phyloP scores from a whole-genome alignment of 2,797 vertebrate species.

The Jordanella pulchra region DNA sequence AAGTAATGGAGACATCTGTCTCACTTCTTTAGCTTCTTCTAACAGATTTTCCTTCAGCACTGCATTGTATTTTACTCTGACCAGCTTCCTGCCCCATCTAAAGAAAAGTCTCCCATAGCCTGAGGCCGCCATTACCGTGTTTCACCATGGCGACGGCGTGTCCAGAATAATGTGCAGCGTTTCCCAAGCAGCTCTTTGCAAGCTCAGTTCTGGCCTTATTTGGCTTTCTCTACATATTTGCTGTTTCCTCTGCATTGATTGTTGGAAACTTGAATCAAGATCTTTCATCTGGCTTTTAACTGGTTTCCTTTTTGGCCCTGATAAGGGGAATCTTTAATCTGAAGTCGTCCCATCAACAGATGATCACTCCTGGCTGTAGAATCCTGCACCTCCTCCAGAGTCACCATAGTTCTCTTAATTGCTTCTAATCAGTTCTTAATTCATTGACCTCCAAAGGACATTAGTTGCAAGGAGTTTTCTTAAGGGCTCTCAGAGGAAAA shows the following conservation, averaged over 20 bases:
- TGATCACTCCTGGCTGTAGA: not conserved
- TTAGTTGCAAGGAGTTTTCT: not conserved
- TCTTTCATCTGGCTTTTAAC: not conserved
- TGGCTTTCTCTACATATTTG: no score
- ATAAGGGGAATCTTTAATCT: no score
- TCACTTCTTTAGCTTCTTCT: no score
- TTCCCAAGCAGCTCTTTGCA: not conserved
- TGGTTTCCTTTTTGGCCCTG: not conserved
- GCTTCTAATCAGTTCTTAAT: not conserved
- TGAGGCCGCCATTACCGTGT: not conserved
- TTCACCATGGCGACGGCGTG: not conserved
- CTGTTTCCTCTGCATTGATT: not conserved
- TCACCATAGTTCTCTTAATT: not conserved
- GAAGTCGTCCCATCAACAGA: no score
- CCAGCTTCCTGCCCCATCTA: not conserved
- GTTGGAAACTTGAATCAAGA: not conserved
- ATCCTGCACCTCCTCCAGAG: not conserved
- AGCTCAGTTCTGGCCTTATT: no score
- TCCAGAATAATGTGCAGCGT: not conserved
- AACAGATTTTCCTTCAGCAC: no score
- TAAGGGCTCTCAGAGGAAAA: not conserved
- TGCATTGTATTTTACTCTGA: not conserved
- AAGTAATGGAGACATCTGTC: no score
- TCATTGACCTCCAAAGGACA: not conserved
- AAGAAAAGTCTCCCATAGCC: not conserved